Base-by-base conservation (phyloP, 2,113 vertebrate genomes). In the Marmota flaviventris region DNA sequence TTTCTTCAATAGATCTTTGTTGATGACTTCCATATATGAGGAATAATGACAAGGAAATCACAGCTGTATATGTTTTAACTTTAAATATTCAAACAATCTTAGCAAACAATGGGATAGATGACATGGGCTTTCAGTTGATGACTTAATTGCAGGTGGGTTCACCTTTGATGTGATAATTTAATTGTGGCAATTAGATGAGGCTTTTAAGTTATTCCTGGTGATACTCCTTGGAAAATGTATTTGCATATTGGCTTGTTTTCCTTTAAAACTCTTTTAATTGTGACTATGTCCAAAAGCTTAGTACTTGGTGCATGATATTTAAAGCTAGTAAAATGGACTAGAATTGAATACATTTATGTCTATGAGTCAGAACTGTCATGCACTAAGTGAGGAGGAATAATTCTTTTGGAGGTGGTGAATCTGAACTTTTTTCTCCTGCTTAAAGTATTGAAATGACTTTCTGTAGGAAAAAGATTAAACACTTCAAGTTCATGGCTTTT, bases 81-180 rank as follows among this genome's bases (percentile, higher is more conserved):
- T 76, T 84, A 89, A 95, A 85, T 82, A 91, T 42, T 91, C 27
- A 93, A 51, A 17, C 82, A 32, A 67, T 91, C 76, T 72, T 89
- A 76, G 48, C 27, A 87, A 83, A 24, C 25, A 72, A 25, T 37
- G n/a, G 90, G 56, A 5, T 29, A 83, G 48, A 76, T 92, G 32
- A 75, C 58, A 48, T 83, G 32, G 76, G 27, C 48, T 94, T 85
- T 63, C 42, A 61, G 48, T 76, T 85, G 67, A 65, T 37, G 39
- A 37, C 7, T 72, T 94, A 85, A 81, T 11, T 79, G 32, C 45
- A 85, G 75, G 63, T 81, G 32, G 25, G 20, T 83, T 83, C 39
- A 29, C 75, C 82, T 92, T 89, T 77, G 58, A 70, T 77, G 25
- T 87, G 18, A 77, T 67, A 61, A 45, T 22, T 63, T 48, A 82